Conservation (phyloP, 1,140 invertebrate genomes). For the Aricia agestis region DNA sequence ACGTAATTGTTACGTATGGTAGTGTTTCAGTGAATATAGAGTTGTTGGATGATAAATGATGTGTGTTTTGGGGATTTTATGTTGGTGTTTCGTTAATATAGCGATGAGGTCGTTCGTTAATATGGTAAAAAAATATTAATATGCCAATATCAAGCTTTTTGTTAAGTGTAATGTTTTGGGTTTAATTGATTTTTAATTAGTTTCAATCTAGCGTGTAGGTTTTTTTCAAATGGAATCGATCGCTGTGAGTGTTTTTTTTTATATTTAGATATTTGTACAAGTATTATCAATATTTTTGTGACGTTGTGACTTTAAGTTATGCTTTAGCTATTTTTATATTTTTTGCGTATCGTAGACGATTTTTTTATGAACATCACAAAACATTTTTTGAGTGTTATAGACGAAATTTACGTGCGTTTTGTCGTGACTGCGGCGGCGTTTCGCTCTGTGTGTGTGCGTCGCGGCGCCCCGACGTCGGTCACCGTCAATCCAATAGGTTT, state of each 20-base stretch:
- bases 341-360: neutral
- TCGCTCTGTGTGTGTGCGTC: neutral
- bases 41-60: neutral
- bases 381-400: neutral
- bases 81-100: neutral
- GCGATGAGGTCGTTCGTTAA: no score
- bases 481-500: conserved; percentile 68
- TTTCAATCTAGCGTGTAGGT: no score
- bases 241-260: no score
- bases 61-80: neutral
- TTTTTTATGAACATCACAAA: neutral
- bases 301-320: no score
- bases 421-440: neutral
- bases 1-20: neutral
- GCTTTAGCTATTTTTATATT: no score
- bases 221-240: no score
- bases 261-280: no score
- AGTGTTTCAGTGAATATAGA: neutral
- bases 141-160: no score
- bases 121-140: no score
- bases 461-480: conserved; percentile 33
- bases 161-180: no score
- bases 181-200: no score
- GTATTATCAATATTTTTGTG: no score
- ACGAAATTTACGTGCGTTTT: neutral